Base-by-base conservation (phyloP, 1,140 invertebrate genomes). In the Bombus confusus region DNA sequence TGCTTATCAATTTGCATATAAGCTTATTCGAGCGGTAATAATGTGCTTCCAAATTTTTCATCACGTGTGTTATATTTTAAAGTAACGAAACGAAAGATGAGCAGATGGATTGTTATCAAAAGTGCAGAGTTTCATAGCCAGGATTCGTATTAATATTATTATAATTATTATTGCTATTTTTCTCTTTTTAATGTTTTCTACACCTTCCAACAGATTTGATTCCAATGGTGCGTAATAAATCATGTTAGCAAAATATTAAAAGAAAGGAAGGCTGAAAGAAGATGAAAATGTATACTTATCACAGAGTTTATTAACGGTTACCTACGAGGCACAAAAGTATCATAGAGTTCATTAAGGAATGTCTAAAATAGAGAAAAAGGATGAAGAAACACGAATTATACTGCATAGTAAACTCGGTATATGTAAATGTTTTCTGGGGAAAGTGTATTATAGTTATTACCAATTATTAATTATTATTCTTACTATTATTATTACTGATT, bases 141-240 rank as follows among this genome's bases (percentile, higher is more conserved):
- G 31, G 57, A 75, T 86, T 57, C 31, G 59, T 59, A 39, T 39
- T 25, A n/a, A 18, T 41, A 39, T 31, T n/a, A 39, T 72, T n/a
- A 9, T 41, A n/a, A 15, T 0, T 12, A 13, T 28, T 12, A 31
- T 69, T 28, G 41, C 12, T 13, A 9, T 5, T n/a, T 68, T 79
- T 72, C 78, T 43, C n/a, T 59, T 87, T 47, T 43, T 37, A n/a
- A 41, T 25, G 8, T 28, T 71, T 83, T 57, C 64, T 68, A 81
- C 59, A 62, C 72, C 83, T 84, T 87, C 72, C 84, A 76, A 68
- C 59, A 68, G 71, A 81, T 81, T 86, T 66, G 77, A 92, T 93
- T 93, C 91, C 91, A 91, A 93, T 93, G 93, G 91, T 92, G 92
- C 91, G 90, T 91, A 89, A 87, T 72, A 79, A 86, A 90, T 39